Conservation (phyloP, 1,140 invertebrate genomes). For the Hydropsyche tenuis region DNA sequence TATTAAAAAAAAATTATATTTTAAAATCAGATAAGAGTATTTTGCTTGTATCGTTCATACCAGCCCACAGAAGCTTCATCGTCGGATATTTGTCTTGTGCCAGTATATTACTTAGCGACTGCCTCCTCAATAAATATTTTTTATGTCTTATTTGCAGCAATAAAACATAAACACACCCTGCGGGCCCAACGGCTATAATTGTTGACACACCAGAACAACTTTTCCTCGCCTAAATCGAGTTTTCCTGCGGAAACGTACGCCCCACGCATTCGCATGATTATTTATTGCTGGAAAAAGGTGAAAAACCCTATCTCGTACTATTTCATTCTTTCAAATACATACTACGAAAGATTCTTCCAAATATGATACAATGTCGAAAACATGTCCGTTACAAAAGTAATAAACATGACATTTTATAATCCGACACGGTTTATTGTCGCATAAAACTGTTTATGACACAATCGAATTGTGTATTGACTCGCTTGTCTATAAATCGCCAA, state of each 20-base stretch:
- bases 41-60: not conserved
- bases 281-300: not conserved
- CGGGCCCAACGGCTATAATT: slow-evolving; percentile 47
- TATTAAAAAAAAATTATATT: not conserved
- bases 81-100: slow-evolving; percentile 43
- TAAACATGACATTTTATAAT: not conserved
- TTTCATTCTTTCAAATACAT: too few species aligned
- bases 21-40: not conserved
- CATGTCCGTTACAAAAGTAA: not conserved
- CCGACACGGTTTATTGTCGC: slow-evolving; percentile 17
- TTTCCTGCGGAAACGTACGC: not conserved
- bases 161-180: slow-evolving; percentile 49
- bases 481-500: slow-evolving; percentile 34
- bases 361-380: not conserved
- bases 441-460: slow-evolving; percentile 39
- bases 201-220: slow-evolving; percentile 44
- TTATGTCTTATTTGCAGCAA: slow-evolving; percentile 50
- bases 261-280: not conserved
- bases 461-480: slow-evolving; percentile 37
- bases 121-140: slow-evolving; percentile 49
- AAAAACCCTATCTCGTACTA: too few species aligned
- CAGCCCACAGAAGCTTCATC: slow-evolving; percentile 8
- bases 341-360: too few species aligned
- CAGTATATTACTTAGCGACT: slow-evolving; percentile 50
- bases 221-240: slow-evolving; percentile 37